Base-by-base conservation (phyloP, 2,888 invertebrate species). In the Brachyopa scutellaris region DNA sequence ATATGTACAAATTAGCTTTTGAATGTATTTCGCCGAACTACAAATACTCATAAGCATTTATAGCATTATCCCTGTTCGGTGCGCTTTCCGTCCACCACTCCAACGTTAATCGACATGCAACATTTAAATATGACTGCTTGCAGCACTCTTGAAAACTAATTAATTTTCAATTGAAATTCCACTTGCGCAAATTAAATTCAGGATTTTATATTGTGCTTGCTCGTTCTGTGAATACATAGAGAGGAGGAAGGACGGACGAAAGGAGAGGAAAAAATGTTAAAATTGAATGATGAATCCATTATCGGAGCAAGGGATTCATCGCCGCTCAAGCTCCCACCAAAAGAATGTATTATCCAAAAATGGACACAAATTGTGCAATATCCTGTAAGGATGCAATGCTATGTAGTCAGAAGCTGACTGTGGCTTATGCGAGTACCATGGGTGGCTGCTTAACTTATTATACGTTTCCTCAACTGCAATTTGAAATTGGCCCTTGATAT, bases 401-500 rank as follows among this genome's bases (percentile, higher is more conserved):
- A 31, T 55, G 61, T 77, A 38, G 19, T 4, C 47, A 40, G 38
- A 55, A 31, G 40, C 74, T 51, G 74, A 74, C 47, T 42, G 31
- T n/a, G n/a, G 11, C 36, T 11, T 5, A 36, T 11, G 19, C 31
- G 49, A 31, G 55, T 69, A 74, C 67, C 67, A 67, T 49, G 21
- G 45, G 45, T 59, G 51, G 59, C 70, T 82, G 82, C 70, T 61
- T 66, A 66, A 82, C 70, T 72, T 77, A 77, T 82, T n/a, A n/a
- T 82, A 76, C 76, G 42, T 76, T 70, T 40, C 47, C 59, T 62
- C 61, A 59, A 53, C 64, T 77, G 49, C 59, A 72, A 66, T 72
- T 82, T 62, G 17, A 82, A 72, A 77, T 82, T 82, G 82, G 82
- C 70, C 77, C 82, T 72, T 82, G 77, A 72, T 82, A 82, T 77